Conservation (phyloP, 2,888 invertebrate species). For the Tinea semifulvella region DNA sequence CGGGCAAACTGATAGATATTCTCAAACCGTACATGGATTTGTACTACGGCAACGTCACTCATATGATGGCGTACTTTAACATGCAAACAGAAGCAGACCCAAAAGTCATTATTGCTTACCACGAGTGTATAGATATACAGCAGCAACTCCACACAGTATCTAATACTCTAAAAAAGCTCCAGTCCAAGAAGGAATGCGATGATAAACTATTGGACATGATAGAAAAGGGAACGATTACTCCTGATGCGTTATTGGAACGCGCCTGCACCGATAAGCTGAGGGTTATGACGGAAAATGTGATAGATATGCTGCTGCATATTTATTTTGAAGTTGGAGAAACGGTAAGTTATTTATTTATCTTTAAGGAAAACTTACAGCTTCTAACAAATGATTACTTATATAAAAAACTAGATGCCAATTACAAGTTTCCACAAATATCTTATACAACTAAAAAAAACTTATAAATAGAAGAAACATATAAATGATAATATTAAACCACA, state of each 20-base stretch:
- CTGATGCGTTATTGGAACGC: constrained; percentile 58
- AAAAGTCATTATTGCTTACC: constrained; percentile 49
- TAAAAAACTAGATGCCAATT: too few relatives aligned
- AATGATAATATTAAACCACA: too few relatives aligned
- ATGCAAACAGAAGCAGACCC: constrained; percentile 70
- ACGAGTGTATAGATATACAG: constrained; percentile 89
- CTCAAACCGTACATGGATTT: constrained; percentile 79
- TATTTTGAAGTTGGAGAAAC: constrained; percentile 61
- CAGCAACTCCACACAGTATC: constrained; percentile 87
- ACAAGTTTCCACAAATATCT: too few relatives aligned
- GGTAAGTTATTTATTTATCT: too few relatives aligned
- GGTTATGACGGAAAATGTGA: constrained; percentile 80
- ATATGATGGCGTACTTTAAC: constrained; percentile 84
- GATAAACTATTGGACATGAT: constrained; percentile 38
- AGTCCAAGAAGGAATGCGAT: constrained; percentile 60
- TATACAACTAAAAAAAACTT: too few relatives aligned
- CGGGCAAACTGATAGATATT: constrained; percentile 82
- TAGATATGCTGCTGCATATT: constrained; percentile 81
- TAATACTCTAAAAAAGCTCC: constrained; percentile 78
- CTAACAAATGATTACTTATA: too few relatives aligned
- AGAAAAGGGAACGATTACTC: constrained; percentile 35
- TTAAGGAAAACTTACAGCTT: too few relatives aligned
- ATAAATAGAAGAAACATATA: too few relatives aligned
- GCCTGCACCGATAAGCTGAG: constrained; percentile 86
- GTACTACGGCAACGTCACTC: constrained; percentile 83